Percentiles rank a stretch among this genome's conserved stretches.
Conservation (phyloP, 2,113 vertebrate genomes). For the Clarias macrocephalus region DNA sequence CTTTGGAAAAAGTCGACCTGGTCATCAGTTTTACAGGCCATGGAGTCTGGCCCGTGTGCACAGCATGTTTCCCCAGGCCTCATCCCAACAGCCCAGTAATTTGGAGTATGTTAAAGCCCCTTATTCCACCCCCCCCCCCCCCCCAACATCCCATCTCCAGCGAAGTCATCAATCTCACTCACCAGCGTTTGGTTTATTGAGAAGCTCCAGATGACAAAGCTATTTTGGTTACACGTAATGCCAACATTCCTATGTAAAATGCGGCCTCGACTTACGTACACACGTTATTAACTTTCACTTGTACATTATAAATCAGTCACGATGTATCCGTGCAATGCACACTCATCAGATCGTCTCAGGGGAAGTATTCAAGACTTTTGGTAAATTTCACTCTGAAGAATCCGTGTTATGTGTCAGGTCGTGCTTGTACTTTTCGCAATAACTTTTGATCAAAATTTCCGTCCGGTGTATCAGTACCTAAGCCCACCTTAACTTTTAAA, state of each 20-base stretch:
- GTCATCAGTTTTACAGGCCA: slow-evolving; percentile 51
- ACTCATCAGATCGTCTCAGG: slow-evolving; percentile 39
- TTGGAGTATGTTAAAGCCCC: slow-evolving; percentile 37
- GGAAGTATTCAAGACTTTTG: slow-evolving; percentile 10
- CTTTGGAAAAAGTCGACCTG: slow-evolving; percentile 25
- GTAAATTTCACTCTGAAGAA: slow-evolving; percentile 1
- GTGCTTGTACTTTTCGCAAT: background rate
- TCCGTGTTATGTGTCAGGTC: slow-evolving; percentile 33
- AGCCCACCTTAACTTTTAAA: background rate
- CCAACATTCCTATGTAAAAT: slow-evolving; percentile 36
- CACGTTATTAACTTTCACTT: slow-evolving; percentile 46
- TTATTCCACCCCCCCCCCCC: background rate
- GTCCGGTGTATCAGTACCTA: background rate
- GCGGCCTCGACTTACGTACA: slow-evolving; percentile 44
- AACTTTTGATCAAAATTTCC: background rate
- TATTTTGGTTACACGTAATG: slow-evolving; percentile 43
- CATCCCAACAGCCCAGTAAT: slow-evolving; percentile 49
- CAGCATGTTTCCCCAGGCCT: slow-evolving; percentile 48
- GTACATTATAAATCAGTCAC: slow-evolving; percentile 50
- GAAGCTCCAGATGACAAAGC: slow-evolving; percentile 49
- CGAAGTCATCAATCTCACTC: slow-evolving; percentile 53
- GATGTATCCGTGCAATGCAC: slow-evolving; percentile 28
- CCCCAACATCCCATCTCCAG: slow-evolving; percentile 28
- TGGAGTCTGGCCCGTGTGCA: slow-evolving; percentile 26
- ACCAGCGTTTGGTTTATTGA: slow-evolving; percentile 45